These are phyloP conservation scores for Drosophila anomalipes DNA, from an alignment of 2,888 invertebrate species.

Conservation along the genomic window DNA sequence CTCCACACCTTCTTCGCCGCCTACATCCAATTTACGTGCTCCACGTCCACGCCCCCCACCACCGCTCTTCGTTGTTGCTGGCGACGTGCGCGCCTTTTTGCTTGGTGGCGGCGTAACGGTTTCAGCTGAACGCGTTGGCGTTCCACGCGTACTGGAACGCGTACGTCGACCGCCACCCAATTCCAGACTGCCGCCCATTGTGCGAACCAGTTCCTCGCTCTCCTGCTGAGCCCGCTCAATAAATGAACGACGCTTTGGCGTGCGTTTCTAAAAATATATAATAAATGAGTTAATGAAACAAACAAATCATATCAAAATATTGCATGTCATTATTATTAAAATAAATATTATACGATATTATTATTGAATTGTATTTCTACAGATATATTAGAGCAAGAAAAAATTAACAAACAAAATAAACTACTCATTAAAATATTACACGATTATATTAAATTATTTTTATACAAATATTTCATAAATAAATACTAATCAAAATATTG, in stretches of 20 bases:
- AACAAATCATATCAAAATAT: background rate
- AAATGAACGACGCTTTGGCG: slow-evolving; percentile 84
- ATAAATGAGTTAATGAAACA: background rate
- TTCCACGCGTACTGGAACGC: slow-evolving; percentile 84
- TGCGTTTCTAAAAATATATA: slow-evolving; percentile 72
- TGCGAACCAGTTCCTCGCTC: slow-evolving; percentile 84
- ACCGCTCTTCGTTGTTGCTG: slow-evolving; percentile 64
- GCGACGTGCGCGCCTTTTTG: slow-evolving; percentile 82
- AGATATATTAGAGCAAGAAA: background rate
- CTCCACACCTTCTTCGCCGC: slow-evolving; percentile 57
- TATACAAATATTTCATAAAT: background rate
- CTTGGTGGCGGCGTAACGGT: slow-evolving; percentile 82
- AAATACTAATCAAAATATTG: background rate
- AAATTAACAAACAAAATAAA: background rate
- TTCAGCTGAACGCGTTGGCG: slow-evolving; percentile 76
- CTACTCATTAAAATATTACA: background rate
- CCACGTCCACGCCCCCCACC: slow-evolving; percentile 73
- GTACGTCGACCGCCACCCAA: slow-evolving; percentile 84
- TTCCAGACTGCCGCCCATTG: slow-evolving; percentile 84
- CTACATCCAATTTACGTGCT: slow-evolving; percentile 82
- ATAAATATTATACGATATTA: background rate
- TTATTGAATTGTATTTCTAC: background rate
- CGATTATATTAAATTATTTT: background rate
- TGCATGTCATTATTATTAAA: background rate
- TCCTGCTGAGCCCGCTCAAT: slow-evolving; percentile 85